Base-by-base conservation (phyloP, 1,140 invertebrate species). In the Frieseomelitta varia region DNA sequence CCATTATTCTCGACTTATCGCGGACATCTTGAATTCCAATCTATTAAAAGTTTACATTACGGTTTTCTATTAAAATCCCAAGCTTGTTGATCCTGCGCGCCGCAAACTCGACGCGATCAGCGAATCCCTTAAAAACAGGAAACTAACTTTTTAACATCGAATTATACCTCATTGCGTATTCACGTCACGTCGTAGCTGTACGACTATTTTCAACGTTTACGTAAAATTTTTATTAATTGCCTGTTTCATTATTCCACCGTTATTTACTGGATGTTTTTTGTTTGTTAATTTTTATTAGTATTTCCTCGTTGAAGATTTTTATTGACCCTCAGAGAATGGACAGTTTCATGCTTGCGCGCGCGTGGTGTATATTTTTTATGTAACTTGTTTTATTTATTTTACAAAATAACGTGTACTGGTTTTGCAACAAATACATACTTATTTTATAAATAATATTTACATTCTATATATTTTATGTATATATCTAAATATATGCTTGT, bases 1-100 rank as follows among this genome's bases (percentile, higher is more conserved):
- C 56, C 55, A 76, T 76, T 56, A 76, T 61, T 76, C 56, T 58
- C 51, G 30, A 24, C 12, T 71, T 71, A 71, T 71, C 68, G 24
- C 39, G 11, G 34, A 34, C 30, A 61, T 80, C 69, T 65, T 77
- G 39, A 77, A 51, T 65, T 77, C n/a, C n/a, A 53, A 67, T 67
- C 27, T 34, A 39, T 39, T 61, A 39, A 61, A 39, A 39, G 55
- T 76, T 76, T 39, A 24, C 56, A 19, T 17, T n/a, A n/a, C 15
- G 30, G 24, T n/a, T 39, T 76, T 53, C 71, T 27, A 73, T 73
- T 53, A 53, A 73, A 73, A 73, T 53, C 17, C 27, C 39, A 2
- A 30, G n/a, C 15, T 53, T 17, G 47, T 73, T 72, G 53, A 73
- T 72, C 11, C 47, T 27, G 10, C 15, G 24, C 14, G 34, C 14